Evolutionary conservation across 2,888 invertebrate genomes (phyloP), one percentile per base, ranked within the genome.

Genomic region (Drosophila barbarae): DNA sequence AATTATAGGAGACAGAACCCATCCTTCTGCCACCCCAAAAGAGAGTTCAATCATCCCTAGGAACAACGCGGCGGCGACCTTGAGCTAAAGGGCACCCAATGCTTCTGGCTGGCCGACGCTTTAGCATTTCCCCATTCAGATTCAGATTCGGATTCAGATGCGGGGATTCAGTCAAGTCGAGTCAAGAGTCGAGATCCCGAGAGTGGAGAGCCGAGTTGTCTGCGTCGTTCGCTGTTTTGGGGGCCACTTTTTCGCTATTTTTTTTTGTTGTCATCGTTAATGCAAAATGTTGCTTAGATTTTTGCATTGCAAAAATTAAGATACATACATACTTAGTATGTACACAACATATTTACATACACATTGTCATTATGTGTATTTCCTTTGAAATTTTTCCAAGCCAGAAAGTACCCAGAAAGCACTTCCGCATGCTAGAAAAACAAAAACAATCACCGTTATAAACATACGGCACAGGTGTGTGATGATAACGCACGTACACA

Each of bases 351-450:
- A 2, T 2, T 9, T n/a, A 7, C n/a, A 15, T 4, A 36, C 6
- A 39, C 39, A 23, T 23, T 32, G n/a, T 32, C 18, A 10, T 39
- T 56, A 10, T 51, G 28, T 42, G 23, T 23, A 15, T 18, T 46
- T 32, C 36, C 23, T 13, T 51, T 34, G 42, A 36, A 15, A 55
- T 23, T 50, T 69, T 61, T 63, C 69, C 60, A 39, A 23, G 15
- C 36, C 32, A 67, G 23, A 21, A 32, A 28, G 35, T 35, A 42
- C 38, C 30, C 50, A 47, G 47, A 58, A 58, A 36, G 36, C 58
- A 56, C 66, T 78, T 82, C 83, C 85, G 85, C 79, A 78, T 79
- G 66, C 66, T 71, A 58, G 36, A 53, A 52, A 46, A 26, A 52
- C 23, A 44, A 44, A 28, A 44, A 44, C 44, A 46, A 46, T 30